phyloP scores from a whole-genome alignment of 2,113 vertebrate genomes.

The Cynocephalus volans region DNA sequence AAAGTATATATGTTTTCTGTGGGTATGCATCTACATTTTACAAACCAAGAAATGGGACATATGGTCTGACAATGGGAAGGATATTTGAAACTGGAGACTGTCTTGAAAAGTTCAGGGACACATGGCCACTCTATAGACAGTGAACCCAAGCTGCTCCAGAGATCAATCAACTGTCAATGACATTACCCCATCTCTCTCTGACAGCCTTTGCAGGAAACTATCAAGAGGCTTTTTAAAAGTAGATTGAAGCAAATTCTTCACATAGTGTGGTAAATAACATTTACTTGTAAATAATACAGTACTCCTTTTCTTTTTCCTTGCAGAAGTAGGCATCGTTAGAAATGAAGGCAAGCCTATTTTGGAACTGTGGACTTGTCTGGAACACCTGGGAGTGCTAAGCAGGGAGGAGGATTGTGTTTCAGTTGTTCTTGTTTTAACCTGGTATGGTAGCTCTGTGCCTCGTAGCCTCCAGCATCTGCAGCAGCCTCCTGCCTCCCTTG shows the following conservation, averaged over 20 bases:
- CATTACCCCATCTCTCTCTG: background rate
- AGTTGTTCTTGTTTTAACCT: slow-evolving; percentile 62
- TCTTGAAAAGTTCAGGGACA: too few relatives aligned
- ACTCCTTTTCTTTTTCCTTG: background rate
- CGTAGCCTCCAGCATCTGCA: slow-evolving; percentile 76
- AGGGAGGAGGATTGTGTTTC: slow-evolving; percentile 70
- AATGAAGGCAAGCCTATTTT: background rate
- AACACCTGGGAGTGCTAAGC: slow-evolving; percentile 80
- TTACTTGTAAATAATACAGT: slow-evolving; percentile 7
- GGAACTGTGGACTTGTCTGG: background rate
- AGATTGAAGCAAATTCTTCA: too few relatives aligned
- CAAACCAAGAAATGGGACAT: too few relatives aligned
- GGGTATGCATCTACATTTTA: too few relatives aligned
- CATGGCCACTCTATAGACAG: too few relatives aligned
- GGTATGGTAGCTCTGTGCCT: slow-evolving; percentile 52
- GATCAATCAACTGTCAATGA: background rate
- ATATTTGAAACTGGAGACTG: too few relatives aligned
- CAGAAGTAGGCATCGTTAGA: slow-evolving; percentile 30
- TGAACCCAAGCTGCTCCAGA: too few relatives aligned
- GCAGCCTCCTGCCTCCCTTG: slow-evolving; percentile 84
- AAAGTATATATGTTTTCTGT: too few relatives aligned
- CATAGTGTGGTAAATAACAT: too few relatives aligned
- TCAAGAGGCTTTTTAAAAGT: too few relatives aligned
- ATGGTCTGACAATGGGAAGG: too few relatives aligned
- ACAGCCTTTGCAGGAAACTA: background rate